phyloP scores from a whole-genome alignment of 2,113 vertebrate genomes.

The Cryptotis parvus region DNA sequence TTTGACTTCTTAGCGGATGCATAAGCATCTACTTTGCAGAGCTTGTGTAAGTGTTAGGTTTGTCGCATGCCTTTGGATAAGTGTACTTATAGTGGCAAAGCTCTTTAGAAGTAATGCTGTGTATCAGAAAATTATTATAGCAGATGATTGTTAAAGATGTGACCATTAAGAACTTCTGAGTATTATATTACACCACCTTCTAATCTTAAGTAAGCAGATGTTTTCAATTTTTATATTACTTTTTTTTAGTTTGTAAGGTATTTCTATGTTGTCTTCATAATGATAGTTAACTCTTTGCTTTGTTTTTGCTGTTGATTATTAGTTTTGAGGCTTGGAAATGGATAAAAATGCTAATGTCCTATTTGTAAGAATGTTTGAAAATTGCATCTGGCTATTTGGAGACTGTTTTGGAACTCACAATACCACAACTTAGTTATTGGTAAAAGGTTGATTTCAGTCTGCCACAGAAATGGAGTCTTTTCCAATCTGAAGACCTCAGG shows the following conservation, averaged over 20 bases:
- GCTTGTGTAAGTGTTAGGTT: neutral
- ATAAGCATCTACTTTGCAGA: neutral
- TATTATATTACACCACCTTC: neutral
- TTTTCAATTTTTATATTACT: neutral
- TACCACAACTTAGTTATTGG: slow-evolving; percentile 39
- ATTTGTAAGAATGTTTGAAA: slow-evolving; percentile 56
- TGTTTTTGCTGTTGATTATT: neutral
- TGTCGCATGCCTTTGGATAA: neutral
- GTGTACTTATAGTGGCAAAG: neutral
- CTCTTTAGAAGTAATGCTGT: neutral
- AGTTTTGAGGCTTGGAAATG: slow-evolving; percentile 10
- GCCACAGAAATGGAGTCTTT: slow-evolving; percentile 50
- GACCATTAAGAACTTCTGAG: neutral
- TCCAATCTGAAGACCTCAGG: slow-evolving; percentile 64
- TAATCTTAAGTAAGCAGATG: slow-evolving; percentile 1
- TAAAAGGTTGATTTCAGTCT: slow-evolving; percentile 50
- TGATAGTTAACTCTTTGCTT: neutral
- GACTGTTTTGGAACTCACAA: slow-evolving; percentile 32
- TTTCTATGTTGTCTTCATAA: neutral
- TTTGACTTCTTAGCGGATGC: neutral
- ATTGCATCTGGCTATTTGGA: neutral
- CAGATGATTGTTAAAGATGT: neutral
- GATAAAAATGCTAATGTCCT: slow-evolving; percentile 17
- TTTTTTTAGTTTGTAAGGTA: slow-evolving; percentile 1
- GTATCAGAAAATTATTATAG: slow-evolving; percentile 36